phyloP scores from a whole-genome alignment of 2,797 vertebrate genomes.

The Meriones psammophilus region DNA sequence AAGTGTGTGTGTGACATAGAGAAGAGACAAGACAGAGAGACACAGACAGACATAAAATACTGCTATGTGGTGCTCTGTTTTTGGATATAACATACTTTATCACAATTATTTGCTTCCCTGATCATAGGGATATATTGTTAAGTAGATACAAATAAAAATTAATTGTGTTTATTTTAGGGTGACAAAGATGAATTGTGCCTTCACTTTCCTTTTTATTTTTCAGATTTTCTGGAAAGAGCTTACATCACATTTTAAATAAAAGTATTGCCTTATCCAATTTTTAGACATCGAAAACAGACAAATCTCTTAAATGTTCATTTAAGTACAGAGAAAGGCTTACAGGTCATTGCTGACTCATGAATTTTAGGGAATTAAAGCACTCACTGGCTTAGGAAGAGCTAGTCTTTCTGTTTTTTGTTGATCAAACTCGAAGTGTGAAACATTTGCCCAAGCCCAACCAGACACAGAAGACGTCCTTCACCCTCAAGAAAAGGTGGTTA shows the following conservation, averaged over 20 bases:
- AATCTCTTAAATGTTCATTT: conserved; percentile 54
- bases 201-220: conserved; percentile 54
- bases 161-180: conserved; percentile 68
- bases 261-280: conserved; percentile 64
- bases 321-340: conserved; percentile 39
- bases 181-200: conserved; percentile 46
- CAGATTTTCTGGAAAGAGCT: conserved; percentile 24
- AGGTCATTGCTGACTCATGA: conserved; percentile 37
- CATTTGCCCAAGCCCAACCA: conserved; percentile 25
- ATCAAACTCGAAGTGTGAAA: conserved; percentile 70
- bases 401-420: conserved; percentile 53
- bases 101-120: conserved; percentile 45
- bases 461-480: background rate
- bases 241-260: conserved; percentile 63
- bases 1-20: background rate
- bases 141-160: conserved; percentile 65
- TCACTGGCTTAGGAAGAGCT: conserved; percentile 55
- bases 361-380: conserved; percentile 65
- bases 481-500: background rate
- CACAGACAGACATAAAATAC: background rate
- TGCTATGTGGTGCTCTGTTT: background rate
- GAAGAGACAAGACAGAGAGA: background rate
- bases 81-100: conserved; percentile 36
- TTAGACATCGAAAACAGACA: conserved; percentile 55
- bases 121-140: conserved; percentile 57